Evolutionary conservation across 1,140 invertebrate genomes (phyloP).

Genomic region (Amphibalanus amphitrite): DNA sequence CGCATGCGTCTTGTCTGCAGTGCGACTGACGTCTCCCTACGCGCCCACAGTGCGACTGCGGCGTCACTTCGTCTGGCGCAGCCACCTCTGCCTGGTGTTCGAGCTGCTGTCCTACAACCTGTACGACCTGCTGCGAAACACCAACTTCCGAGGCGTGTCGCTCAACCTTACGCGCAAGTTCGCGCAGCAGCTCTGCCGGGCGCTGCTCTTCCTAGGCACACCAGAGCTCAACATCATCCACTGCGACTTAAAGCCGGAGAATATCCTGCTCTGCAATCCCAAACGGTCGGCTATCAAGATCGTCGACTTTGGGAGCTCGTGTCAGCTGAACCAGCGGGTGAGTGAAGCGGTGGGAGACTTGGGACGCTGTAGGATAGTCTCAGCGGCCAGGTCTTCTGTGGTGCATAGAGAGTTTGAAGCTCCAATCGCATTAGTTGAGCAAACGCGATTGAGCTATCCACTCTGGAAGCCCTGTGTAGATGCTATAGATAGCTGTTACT

Average conservation of each 20-base stretch:
- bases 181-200: slow-evolving; percentile 95
- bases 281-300: slow-evolving; percentile 99
- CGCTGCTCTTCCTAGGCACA: slow-evolving; percentile 92
- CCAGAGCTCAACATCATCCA: slow-evolving; percentile 99
- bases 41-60: slow-evolving; percentile 99
- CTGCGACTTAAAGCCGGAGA: slow-evolving; percentile 99
- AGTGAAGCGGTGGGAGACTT: too few species aligned
- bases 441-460: too few species aligned
- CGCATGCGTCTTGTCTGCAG: too few species aligned
- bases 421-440: too few species aligned
- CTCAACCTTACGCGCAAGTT: slow-evolving; percentile 99
- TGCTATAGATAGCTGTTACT: too few species aligned
- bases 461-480: too few species aligned
- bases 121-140: slow-evolving; percentile 97
- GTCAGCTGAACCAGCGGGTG: slow-evolving; percentile 95
- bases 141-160: slow-evolving; percentile 97
- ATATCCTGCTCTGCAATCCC: slow-evolving; percentile 98
- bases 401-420: too few species aligned
- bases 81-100: slow-evolving; percentile 99
- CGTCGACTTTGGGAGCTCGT: slow-evolving; percentile 97
- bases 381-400: too few species aligned
- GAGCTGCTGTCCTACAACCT: slow-evolving; percentile 98
- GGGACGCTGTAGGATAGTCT: too few species aligned
- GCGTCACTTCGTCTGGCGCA: slow-evolving; percentile 98
- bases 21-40: too few species aligned